Evolutionary conservation across 1,140 invertebrate species (phyloP).

Genomic region (Pseudachorutes palmiensis): DNA sequence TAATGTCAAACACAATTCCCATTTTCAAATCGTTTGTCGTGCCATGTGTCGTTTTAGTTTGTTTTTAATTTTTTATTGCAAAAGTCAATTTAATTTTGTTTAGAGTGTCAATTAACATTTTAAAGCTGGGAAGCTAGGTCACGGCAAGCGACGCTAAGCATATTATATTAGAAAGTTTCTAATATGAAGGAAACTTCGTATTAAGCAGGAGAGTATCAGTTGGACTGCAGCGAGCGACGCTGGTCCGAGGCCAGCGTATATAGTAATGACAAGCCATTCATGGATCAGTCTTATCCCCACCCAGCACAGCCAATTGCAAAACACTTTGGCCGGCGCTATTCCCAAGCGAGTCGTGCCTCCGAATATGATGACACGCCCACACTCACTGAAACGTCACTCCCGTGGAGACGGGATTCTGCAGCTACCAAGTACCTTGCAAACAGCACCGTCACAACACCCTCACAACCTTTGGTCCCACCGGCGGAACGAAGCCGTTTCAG

Average conservation of each 20-base stretch:
- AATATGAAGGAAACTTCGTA: too few relatives aligned
- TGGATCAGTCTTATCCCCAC: conserved; percentile 56
- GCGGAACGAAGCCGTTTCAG: conserved; percentile 32
- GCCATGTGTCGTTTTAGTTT: too few relatives aligned
- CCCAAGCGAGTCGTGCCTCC: conserved; percentile 45
- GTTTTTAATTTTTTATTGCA: too few relatives aligned
- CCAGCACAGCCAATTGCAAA: conserved; percentile 52
- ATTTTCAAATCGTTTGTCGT: too few relatives aligned
- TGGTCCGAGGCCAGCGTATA: conserved; percentile 32
- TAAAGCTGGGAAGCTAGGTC: too few relatives aligned
- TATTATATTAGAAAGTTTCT: too few relatives aligned
- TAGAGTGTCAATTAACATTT: too few relatives aligned
- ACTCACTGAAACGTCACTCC: conserved; percentile 61
- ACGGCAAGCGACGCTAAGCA: too few relatives aligned
- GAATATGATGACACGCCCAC: conserved; percentile 50
- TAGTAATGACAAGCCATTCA: conserved; percentile 40
- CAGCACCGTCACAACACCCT: neutral
- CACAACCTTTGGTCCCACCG: neutral
- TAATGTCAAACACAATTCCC: conserved; percentile 25
- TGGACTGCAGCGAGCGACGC: conserved; percentile 35
- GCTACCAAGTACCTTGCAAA: neutral
- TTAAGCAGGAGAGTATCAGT: conserved; percentile 32
- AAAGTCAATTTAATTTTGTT: too few relatives aligned
- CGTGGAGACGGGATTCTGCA: conserved; percentile 58
- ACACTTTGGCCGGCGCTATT: conserved; percentile 56